Base-by-base conservation (phyloP, 2,888 invertebrate genomes). In the Podotricha telesiphe region DNA sequence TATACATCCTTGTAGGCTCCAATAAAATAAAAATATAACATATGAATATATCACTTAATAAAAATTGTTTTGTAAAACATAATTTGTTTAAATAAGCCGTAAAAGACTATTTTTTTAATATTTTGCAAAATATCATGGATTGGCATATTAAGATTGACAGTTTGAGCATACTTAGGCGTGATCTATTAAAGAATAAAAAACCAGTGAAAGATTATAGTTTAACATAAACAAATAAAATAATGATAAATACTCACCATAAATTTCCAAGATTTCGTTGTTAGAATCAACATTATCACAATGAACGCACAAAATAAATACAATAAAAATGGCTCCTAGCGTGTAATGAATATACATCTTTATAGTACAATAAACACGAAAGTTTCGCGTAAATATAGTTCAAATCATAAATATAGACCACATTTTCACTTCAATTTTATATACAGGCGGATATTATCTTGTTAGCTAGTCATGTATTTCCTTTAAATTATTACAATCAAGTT, bases 281-380 rank as follows among this genome's bases (percentile, higher is more conserved):
- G 85, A 89, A 80, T 81, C 88, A 82, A 85, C 86, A 89, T 86
- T 91, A 89, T 91, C 92, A 91, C 93, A 92, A 90, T 92, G 89
- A 89, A 91, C 92, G 86, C 91, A 89, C 87, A 92, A 92, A 90
- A 93, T 92, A 91, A 91, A 93, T 88, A 91, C 86, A 88, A 89
- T 86, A 90, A 93, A 93, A 93, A 93, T 93, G 93, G 93, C 93
- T 90, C 89, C 93, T 89, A 92, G 75, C 80, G 87, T 87, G 86
- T 84, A 89, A 78, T 82, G 87, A 88, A 88, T 83, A 91, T 88
- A 89, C 93, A 93, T 93, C 86, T 86, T 92, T 81, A 77, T 78
- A 80, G 78, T 81, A 83, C 82, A 82, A 80, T 80, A 81, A 79
- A 83, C 89, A 86, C 89, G 85, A 79, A 80, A 79, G 73, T 79